A percentile compares a stretch with the other conserved stretches of the same genome.
phyloP scores from a whole-genome alignment of 2,888 invertebrate species.

The Apodemia zela region DNA sequence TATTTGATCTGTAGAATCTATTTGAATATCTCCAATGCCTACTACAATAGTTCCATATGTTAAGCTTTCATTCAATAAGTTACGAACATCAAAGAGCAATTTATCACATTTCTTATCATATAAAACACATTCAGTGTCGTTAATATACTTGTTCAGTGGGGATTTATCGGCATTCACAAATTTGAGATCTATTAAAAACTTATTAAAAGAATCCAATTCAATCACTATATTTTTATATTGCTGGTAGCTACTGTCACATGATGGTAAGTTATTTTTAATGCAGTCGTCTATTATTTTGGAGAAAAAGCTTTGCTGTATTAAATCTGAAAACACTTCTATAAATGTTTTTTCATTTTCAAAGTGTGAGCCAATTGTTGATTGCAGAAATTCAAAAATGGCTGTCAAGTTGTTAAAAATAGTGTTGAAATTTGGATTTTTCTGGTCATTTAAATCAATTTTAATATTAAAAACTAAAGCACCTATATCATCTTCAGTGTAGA shows the following conservation, averaged over 20 bases:
- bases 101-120: constrained; percentile 73
- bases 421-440: constrained; percentile 58
- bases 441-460: constrained; percentile 56
- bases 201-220: constrained; percentile 68
- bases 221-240: constrained; percentile 62
- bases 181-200: constrained; percentile 67
- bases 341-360: constrained; percentile 62
- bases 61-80: constrained; percentile 55
- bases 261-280: constrained; percentile 61
- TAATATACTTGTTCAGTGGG: constrained; percentile 64
- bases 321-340: constrained; percentile 62
- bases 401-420: constrained; percentile 68
- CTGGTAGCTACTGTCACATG: constrained; percentile 61
- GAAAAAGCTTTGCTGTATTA: constrained; percentile 61
- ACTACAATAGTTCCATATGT: constrained; percentile 56
- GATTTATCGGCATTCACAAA: constrained; percentile 61
- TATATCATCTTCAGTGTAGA: constrained; percentile 64
- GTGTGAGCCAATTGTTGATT: constrained; percentile 62
- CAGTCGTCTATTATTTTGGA: constrained; percentile 69
- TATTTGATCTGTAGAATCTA: constrained; percentile 49
- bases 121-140: constrained; percentile 64
- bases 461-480: constrained; percentile 69
- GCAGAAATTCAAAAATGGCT: constrained; percentile 69
- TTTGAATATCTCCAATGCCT: constrained; percentile 42
- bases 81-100: constrained; percentile 57